Base-by-base conservation (phyloP, 2,888 invertebrate genomes). In the Copidosoma aretas region DNA sequence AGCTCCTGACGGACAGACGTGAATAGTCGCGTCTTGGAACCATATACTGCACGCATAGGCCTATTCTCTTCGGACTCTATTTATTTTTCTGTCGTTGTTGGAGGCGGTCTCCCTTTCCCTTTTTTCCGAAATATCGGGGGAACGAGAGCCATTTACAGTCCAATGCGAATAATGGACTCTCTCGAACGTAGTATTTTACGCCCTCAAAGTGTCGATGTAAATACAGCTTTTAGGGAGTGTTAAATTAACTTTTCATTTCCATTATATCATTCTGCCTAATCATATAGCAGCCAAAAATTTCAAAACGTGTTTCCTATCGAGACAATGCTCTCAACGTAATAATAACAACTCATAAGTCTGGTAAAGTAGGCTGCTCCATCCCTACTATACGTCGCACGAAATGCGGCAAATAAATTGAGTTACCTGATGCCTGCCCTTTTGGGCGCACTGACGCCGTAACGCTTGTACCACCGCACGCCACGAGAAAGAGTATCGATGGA, bases 1-100 rank as follows among this genome's bases (percentile, higher is more conserved):
- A 60, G 74, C 77, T 77, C 15, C 77, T 77, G 77, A 79, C 79
- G 75, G 70, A 67, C 58, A 67, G 70, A 39, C 22, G 17, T 51
- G 64, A 15, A 22, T 1, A 22, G 14, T 10, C 46, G 22, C 22
- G 15, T 24, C 22, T 60, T 60, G 1, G 15, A 15, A 32, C 32
- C 8, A 32, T 8, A 32, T 32, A 5, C 3, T 32, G 32, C 32
- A 32, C 32, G 8, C 32, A 32, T 32, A 21, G 1, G 19, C 22
- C 24, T 8, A 8, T 39, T 1, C 10, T n/a, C 43, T 10, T 49
- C 46, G 14, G 52, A 22, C 57, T 19, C 56, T 51, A 24, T 39
- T 56, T 53, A 41, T 65, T 49, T 41, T 46, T 12, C 17, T 10
- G 52, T 1, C 24, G 15, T 46, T 12, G 8, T 8, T 32, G 32